A percentile compares a stretch with the other conserved stretches of the same genome.
Evolutionary conservation across 2,888 invertebrate species (phyloP).

Genomic region (Eugnorisma glareosa): DNA sequence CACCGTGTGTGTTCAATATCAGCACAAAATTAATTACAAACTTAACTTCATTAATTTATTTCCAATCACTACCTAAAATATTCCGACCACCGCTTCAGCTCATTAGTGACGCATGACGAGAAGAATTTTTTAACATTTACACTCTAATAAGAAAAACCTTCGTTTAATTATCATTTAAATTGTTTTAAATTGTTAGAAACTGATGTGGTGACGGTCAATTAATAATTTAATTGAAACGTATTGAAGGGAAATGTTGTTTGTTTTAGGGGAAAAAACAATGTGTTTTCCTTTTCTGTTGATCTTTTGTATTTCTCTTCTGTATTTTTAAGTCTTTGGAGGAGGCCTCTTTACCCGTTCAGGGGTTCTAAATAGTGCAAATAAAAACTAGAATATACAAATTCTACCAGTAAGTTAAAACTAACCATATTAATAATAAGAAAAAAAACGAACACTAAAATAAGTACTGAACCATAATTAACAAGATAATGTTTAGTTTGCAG

Average conservation of each 20-base stretch:
- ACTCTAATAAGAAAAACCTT: constrained; percentile 31
- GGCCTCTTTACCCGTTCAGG: no score
- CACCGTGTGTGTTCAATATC: constrained; percentile 39
- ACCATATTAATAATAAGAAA: no score
- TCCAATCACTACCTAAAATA: constrained; percentile 45
- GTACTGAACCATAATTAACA: no score
- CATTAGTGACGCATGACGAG: constrained; percentile 41
- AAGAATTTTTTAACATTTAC: constrained; percentile 35
- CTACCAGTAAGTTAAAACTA: no score
- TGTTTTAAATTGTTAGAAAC: constrained; percentile 43
- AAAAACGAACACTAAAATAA: no score
- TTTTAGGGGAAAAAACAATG: background rate
- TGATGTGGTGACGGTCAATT: constrained; percentile 1
- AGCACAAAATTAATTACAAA: constrained; percentile 37
- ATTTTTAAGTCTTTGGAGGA: no score
- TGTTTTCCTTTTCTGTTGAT: background rate
- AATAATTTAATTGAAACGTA: constrained; percentile 29
- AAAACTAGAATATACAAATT: no score
- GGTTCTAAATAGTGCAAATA: no score
- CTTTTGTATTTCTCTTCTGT: background rate
- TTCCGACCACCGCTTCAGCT: constrained; percentile 46
- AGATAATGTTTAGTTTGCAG: no score
- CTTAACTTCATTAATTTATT: constrained; percentile 50
- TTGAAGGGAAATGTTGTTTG: constrained; percentile 7
- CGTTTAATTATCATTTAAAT: constrained; percentile 41